phyloP scores from a whole-genome alignment of 2,888 invertebrate species.

The Bimastos eiseni region DNA sequence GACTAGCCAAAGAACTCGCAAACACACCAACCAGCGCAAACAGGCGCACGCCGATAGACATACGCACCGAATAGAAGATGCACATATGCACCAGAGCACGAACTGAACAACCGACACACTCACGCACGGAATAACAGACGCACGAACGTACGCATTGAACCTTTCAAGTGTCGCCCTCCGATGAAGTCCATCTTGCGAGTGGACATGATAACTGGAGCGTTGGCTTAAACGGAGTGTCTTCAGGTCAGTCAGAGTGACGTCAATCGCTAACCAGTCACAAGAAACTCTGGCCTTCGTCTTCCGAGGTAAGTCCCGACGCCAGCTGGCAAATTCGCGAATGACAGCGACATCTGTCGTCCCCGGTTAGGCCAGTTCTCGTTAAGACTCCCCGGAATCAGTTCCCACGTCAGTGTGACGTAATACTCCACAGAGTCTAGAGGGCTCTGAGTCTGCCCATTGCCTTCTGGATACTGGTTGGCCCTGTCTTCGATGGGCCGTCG shows the following conservation, averaged over 20 bases:
- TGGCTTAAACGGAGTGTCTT: conserved; percentile 38
- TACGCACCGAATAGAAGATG: too few species aligned
- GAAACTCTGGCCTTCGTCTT: too few species aligned
- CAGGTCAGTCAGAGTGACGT: conserved; percentile 45
- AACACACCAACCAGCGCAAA: too few species aligned
- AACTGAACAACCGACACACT: too few species aligned
- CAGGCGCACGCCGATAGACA: too few species aligned
- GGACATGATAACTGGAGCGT: conserved; percentile 36
- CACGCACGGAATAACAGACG: too few species aligned
- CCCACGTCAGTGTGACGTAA: conserved; percentile 44
- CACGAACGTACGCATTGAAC: conserved; percentile 31
- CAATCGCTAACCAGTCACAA: conserved; percentile 42
- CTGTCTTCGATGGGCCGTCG: conserved; percentile 44
- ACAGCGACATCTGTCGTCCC: conserved; percentile 41
- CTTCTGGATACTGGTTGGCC: too few species aligned
- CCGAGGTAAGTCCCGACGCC: background rate
- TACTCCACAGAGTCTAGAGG: conserved; percentile 48
- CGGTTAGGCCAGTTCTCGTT: conserved; percentile 45
- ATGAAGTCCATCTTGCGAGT: conserved; percentile 36
- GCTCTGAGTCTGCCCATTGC: too few species aligned
- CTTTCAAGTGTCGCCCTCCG: conserved; percentile 41
- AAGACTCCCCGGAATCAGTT: conserved; percentile 40
- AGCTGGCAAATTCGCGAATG: background rate
- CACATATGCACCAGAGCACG: too few species aligned
- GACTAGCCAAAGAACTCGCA: too few species aligned